Evolutionary conservation across 2,797 vertebrate species (phyloP).

Genomic region (Enteromius argenteus): DNA sequence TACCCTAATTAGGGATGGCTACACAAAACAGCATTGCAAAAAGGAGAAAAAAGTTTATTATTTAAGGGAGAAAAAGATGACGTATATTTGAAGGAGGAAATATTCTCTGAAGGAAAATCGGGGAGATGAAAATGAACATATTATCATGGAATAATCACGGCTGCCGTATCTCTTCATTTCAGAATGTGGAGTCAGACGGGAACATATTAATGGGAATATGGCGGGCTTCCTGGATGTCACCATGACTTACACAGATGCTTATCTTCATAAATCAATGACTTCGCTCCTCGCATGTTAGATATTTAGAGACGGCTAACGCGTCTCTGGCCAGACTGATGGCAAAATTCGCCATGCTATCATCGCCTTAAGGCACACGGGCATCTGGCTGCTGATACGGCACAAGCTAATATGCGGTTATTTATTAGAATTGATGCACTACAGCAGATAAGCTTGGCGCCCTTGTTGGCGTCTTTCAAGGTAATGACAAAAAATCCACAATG

Average conservation of each 20-base stretch:
- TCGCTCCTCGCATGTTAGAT: conserved; percentile 55
- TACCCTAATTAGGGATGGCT: conserved; percentile 64
- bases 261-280: conserved; percentile 57
- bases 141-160: conserved; percentile 66
- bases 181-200: conserved; percentile 13
- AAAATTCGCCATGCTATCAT: conserved; percentile 61
- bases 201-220: conserved; percentile 29
- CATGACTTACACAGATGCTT: conserved; percentile 59
- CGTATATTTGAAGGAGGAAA: conserved; percentile 53
- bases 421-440: conserved; percentile 73
- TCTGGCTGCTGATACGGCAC: conserved; percentile 68
- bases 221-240: conserved; percentile 45
- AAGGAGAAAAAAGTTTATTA: conserved; percentile 49
- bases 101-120: conserved; percentile 58
- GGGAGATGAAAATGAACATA: conserved; percentile 69
- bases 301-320: conserved; percentile 55
- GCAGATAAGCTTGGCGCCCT: conserved; percentile 73
- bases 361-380: conserved; percentile 68
- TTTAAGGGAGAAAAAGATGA: conserved; percentile 57
- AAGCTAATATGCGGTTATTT: conserved; percentile 76
- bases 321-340: conserved; percentile 59
- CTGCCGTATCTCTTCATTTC: conserved; percentile 48
- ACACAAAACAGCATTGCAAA: conserved; percentile 54
- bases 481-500: conserved; percentile 71
- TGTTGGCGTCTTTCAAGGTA: conserved; percentile 76